phyloP scores from a whole-genome alignment of 2,888 invertebrate species.

The Callinectes sapidus region DNA sequence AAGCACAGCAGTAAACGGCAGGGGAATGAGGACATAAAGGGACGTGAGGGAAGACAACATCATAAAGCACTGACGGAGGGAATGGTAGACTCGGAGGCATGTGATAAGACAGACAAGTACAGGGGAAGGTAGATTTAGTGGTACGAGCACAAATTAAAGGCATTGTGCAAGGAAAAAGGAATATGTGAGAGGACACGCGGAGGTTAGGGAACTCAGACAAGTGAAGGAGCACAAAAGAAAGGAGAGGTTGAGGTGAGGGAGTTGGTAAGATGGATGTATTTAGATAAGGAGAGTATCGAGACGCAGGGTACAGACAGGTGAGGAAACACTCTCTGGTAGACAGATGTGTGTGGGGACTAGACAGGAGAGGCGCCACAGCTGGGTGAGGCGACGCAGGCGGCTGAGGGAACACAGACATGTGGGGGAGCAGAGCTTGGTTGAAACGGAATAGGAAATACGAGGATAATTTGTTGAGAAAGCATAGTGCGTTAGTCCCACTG shows the following conservation, averaged over 20 bases:
- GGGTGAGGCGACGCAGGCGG: not conserved
- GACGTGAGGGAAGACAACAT: not conserved
- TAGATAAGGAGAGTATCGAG: not conserved
- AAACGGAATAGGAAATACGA: not conserved
- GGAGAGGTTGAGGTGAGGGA: not conserved
- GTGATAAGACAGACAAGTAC: not conserved
- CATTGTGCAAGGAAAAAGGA: not conserved
- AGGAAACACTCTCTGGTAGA: not conserved
- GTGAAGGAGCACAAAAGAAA: not conserved
- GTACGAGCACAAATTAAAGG: not conserved
- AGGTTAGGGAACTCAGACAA: not conserved
- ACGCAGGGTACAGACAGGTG: not conserved
- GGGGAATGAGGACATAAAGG: not conserved
- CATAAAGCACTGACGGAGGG: not conserved
- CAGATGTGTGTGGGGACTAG: not conserved
- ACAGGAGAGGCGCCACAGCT: not conserved
- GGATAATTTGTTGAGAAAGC: not conserved
- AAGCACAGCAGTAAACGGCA: not conserved
- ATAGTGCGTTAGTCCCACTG: not conserved
- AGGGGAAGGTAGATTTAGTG: not conserved
- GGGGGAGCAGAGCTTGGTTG: not conserved
- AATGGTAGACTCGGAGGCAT: not conserved
- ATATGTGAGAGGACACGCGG: not conserved
- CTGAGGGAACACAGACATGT: not conserved
- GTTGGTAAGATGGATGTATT: not conserved